Evolutionary conservation across 2,797 vertebrate genomes (phyloP).

Genomic region (Tinamus major): DNA sequence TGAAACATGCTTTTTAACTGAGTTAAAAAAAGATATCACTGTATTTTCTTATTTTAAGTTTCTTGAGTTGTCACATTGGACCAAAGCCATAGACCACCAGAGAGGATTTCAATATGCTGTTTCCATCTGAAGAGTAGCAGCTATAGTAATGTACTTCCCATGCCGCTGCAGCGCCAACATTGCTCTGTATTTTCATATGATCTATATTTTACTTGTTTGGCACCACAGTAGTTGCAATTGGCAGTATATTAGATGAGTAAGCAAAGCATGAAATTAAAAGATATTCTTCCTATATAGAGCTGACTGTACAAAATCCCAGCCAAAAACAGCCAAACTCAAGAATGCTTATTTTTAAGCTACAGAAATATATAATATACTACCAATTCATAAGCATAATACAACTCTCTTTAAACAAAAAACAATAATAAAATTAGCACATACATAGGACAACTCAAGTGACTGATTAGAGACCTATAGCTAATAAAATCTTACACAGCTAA

Average conservation of each 20-base stretch:
- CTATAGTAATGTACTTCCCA: neutral
- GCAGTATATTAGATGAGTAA: slow-evolving; percentile 51
- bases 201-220: slow-evolving; percentile 44
- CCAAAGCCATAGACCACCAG: neutral
- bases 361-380: slow-evolving; percentile 53
- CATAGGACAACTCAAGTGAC: slow-evolving; percentile 6
- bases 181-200: neutral
- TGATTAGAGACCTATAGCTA: neutral
- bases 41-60: neutral
- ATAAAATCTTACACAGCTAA: neutral
- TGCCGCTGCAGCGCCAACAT: neutral
- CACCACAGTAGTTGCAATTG: slow-evolving; percentile 34
- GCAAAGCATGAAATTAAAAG: slow-evolving; percentile 59
- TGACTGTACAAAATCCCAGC: neutral
- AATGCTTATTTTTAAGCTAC: slow-evolving; percentile 60
- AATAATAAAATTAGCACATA: slow-evolving; percentile 31
- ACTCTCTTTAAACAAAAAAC: slow-evolving; percentile 53
- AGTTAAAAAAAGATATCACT: neutral
- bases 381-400: slow-evolving; percentile 53
- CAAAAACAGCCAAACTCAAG: neutral
- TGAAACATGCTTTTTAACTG: neutral
- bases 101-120: neutral
- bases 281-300: neutral
- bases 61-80: neutral
- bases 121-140: neutral